phyloP scores from a whole-genome alignment of 2,797 vertebrate species.

The Zenarchopterus dispar region DNA sequence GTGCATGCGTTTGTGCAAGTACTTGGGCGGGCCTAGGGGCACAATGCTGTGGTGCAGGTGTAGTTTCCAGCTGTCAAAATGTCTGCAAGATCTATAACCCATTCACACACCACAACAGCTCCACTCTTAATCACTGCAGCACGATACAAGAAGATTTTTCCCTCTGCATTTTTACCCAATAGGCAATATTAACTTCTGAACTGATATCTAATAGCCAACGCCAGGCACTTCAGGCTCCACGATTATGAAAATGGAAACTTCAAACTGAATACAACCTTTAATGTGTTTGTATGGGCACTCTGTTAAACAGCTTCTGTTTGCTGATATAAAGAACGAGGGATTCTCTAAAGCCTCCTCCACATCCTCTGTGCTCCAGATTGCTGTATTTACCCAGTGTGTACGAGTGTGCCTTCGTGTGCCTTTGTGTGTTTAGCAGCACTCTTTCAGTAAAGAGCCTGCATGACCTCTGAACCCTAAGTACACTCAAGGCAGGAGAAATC shows the following conservation, averaged over 20 bases:
- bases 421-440: slow-evolving; percentile 74
- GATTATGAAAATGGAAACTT: slow-evolving; percentile 18
- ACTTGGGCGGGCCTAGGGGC: slow-evolving; percentile 55
- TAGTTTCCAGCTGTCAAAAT: slow-evolving; percentile 84
- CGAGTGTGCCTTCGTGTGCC: slow-evolving; percentile 73
- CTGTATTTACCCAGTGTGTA: slow-evolving; percentile 77
- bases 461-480: slow-evolving; percentile 79
- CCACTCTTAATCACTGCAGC: slow-evolving; percentile 19
- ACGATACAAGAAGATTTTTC: neutral
- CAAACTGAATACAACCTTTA: slow-evolving; percentile 35
- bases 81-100: slow-evolving; percentile 69
- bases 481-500: slow-evolving; percentile 80
- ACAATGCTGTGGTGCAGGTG: slow-evolving; percentile 81
- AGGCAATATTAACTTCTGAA: neutral
- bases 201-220: neutral
- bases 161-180: slow-evolving; percentile 9
- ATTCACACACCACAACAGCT: slow-evolving; percentile 57
- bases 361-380: slow-evolving; percentile 77
- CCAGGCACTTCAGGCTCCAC: neutral
- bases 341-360: slow-evolving; percentile 72
- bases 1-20: slow-evolving; percentile 43
- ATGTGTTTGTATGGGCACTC: slow-evolving; percentile 59
- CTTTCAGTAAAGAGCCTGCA: slow-evolving; percentile 79
- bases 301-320: slow-evolving; percentile 74
- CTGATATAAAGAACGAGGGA: slow-evolving; percentile 75